These are phyloP conservation scores for Lipotes vexillifer DNA, from an alignment of 2,113 vertebrate genomes.

Conservation along the genomic window DNA sequence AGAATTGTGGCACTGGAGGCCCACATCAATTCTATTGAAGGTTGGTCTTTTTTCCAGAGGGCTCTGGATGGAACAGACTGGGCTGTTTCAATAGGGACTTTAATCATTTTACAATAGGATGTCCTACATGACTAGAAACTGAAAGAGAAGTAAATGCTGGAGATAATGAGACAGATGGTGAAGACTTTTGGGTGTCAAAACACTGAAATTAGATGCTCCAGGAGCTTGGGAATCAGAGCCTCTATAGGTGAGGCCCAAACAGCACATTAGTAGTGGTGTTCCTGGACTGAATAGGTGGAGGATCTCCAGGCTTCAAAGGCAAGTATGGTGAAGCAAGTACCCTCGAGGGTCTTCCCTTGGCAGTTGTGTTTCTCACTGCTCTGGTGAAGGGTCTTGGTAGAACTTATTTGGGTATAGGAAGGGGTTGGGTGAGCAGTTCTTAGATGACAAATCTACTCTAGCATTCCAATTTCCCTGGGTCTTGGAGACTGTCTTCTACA, in stretches of 20 bases:
- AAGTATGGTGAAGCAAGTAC: neutral
- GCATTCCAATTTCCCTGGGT: neutral
- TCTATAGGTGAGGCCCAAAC: neutral
- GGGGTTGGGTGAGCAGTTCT: neutral
- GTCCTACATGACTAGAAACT: neutral
- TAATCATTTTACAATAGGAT: neutral
- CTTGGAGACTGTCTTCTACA: neutral
- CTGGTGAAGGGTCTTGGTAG: neutral
- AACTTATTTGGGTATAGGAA: neutral
- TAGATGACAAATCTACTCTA: neutral
- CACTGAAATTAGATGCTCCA: neutral
- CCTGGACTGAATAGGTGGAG: neutral
- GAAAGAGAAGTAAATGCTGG: neutral
- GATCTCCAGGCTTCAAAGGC: neutral
- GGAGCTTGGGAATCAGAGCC: neutral
- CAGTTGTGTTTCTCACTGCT: neutral
- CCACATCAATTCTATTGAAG: neutral
- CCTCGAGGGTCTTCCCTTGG: neutral
- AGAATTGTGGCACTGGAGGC: neutral
- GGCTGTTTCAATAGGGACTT: neutral
- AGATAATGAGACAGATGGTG: neutral
- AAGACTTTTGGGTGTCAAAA: neutral
- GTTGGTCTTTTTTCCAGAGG: neutral
- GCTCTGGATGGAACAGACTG: neutral
- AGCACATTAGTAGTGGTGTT: neutral